Evolutionary conservation across 2,888 invertebrate species (phyloP).

Genomic region (Drosophila anomalata): DNA sequence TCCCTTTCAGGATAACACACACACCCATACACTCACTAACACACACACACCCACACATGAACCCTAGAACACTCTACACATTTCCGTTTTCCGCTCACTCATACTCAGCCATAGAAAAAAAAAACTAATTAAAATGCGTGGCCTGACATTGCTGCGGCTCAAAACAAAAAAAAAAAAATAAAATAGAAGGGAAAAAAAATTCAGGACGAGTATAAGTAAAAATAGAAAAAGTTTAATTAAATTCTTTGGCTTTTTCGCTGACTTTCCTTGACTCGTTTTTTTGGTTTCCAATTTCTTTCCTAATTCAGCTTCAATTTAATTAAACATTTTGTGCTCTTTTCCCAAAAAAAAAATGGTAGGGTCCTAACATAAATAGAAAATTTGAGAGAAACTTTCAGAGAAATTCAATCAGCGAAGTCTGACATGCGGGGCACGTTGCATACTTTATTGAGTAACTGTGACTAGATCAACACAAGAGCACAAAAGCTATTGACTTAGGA

Average conservation of each 20-base stretch:
- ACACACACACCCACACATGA: too few species aligned
- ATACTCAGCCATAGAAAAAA: slow-evolving; percentile 19
- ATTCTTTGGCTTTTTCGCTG: slow-evolving; percentile 55
- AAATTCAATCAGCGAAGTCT: slow-evolving; percentile 66
- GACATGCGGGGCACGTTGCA: slow-evolving; percentile 51
- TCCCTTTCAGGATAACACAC: slow-evolving; percentile 53
- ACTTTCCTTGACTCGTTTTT: slow-evolving; percentile 17
- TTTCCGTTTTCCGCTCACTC: slow-evolving; percentile 32
- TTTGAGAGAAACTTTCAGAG: slow-evolving; percentile 45
- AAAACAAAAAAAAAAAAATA: slow-evolving; percentile 12
- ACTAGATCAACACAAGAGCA: slow-evolving; percentile 72
- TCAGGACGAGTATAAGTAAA: slow-evolving; percentile 27
- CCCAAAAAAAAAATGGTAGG: slow-evolving; percentile 20
- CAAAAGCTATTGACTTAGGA: slow-evolving; percentile 46
- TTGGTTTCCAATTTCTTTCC: slow-evolving; percentile 65
- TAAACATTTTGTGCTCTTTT: slow-evolving; percentile 69
- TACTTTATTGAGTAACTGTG: slow-evolving; percentile 52
- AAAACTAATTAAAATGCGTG: slow-evolving; percentile 77
- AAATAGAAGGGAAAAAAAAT: background rate
- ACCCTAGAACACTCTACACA: background rate
- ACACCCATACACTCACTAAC: slow-evolving; percentile 1
- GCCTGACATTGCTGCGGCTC: slow-evolving; percentile 56
- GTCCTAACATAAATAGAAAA: slow-evolving; percentile 46
- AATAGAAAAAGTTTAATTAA: slow-evolving; percentile 71
- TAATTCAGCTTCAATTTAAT: slow-evolving; percentile 62